Conservation (phyloP, 2,888 invertebrate genomes). For the Philopedon plagiatum region DNA sequence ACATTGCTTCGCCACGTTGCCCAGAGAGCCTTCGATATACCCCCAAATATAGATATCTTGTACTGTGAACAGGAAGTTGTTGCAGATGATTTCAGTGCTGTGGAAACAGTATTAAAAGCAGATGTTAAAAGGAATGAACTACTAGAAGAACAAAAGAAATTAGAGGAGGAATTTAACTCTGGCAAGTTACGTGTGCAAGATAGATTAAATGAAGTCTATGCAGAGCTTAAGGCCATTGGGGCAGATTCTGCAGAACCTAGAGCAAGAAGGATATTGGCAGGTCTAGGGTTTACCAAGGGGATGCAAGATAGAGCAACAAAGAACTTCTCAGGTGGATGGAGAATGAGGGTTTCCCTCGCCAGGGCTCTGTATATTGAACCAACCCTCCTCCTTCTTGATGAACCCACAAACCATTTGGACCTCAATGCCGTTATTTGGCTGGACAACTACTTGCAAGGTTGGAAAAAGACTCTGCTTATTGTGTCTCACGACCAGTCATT, state of each 20-base stretch:
- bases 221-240: conserved; percentile 95
- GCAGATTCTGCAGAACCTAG: conserved; percentile 98
- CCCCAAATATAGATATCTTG: conserved; percentile 95
- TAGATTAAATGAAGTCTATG: conserved; percentile 91
- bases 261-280: conserved; percentile 95
- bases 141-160: conserved; percentile 84
- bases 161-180: conserved; percentile 82
- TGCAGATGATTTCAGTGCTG: conserved; percentile 93
- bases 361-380: conserved; percentile 98
- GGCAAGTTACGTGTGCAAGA: conserved; percentile 84
- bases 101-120: conserved; percentile 93
- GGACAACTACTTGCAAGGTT: conserved; percentile 97
- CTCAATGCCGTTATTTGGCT: conserved; percentile 99
- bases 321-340: conserved; percentile 96
- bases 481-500: conserved; percentile 99
- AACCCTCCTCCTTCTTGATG: conserved; percentile 96
- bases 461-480: conserved; percentile 98
- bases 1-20: conserved; percentile 95
- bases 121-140: conserved; percentile 91
- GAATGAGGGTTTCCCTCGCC: conserved; percentile 98
- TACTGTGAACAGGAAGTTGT: conserved; percentile 99
- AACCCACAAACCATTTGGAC: conserved; percentile 99
- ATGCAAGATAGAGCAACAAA: conserved; percentile 94
- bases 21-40: conserved; percentile 91
- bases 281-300: conserved; percentile 92